A percentile compares a stretch with the other conserved stretches of the same genome.
phyloP scores from a whole-genome alignment of 2,113 vertebrate species.

The Macaca nemestrina region DNA sequence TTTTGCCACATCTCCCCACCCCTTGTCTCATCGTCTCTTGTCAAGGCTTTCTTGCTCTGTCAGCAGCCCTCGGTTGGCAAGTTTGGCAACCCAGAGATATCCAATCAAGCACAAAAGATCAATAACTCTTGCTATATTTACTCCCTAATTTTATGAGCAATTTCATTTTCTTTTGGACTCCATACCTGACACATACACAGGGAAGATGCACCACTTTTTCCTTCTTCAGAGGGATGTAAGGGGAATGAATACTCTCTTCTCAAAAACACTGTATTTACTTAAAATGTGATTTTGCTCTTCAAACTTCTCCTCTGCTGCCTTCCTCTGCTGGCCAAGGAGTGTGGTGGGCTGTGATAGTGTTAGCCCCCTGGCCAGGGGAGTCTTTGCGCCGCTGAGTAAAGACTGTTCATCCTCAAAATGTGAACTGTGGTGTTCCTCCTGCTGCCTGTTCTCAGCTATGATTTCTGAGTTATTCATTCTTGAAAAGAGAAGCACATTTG shows the following conservation, averaged over 20 bases:
- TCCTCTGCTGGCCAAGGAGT: not conserved
- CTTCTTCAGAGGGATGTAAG: not conserved
- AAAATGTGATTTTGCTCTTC: not conserved
- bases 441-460: not conserved
- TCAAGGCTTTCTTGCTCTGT: not conserved
- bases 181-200: not conserved
- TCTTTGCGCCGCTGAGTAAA: not conserved
- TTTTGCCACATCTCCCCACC: not conserved
- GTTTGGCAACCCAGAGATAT: not conserved
- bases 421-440: rapidly evolving
- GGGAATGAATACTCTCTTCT: not conserved
- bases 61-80: not conserved
- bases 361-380: rapidly evolving
- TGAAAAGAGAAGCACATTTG: not conserved
- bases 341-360: no score
- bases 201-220: not conserved
- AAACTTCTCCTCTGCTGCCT: not conserved
- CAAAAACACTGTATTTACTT: not conserved
- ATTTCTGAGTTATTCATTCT: not conserved
- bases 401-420: not conserved
- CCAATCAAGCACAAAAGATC: not conserved
- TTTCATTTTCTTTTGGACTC: not conserved
- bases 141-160: not conserved
- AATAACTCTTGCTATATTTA: not conserved
- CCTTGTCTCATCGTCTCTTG: not conserved